A percentile compares a stretch with the other conserved stretches of the same genome.
These are phyloP conservation scores for Vireo griseus DNA, from an alignment of 2,797 vertebrate genomes.

Conservation along the genomic window DNA sequence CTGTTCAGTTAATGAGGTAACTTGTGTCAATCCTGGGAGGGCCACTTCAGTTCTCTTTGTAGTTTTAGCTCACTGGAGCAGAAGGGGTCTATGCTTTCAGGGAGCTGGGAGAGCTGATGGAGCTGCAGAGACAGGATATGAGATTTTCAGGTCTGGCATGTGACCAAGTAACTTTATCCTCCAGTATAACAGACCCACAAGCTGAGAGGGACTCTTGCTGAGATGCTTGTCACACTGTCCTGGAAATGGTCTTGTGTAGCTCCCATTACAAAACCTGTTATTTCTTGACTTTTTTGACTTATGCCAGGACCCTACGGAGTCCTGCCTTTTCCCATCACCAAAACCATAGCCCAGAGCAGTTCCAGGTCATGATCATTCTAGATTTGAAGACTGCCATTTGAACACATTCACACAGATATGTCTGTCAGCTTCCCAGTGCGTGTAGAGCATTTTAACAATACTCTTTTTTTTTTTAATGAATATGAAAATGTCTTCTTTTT, in stretches of 20 bases:
- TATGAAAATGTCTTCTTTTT: rapidly evolving
- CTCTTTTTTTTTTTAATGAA: background rate
- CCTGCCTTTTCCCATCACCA: background rate
- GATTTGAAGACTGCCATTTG: background rate
- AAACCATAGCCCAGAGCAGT: background rate
- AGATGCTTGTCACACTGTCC: background rate
- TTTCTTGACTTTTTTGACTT: background rate
- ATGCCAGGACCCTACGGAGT: background rate
- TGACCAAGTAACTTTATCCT: background rate
- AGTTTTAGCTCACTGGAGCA: background rate
- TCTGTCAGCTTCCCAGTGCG: background rate
- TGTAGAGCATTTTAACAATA: background rate
- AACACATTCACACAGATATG: background rate
- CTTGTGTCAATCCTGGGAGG: background rate
- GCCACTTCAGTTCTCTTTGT: background rate
- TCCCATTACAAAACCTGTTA: background rate
- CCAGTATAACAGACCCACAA: background rate
- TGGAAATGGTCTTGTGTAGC: background rate
- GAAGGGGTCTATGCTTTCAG: background rate
- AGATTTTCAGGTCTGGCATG: background rate
- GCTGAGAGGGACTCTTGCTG: background rate
- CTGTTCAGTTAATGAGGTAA: background rate
- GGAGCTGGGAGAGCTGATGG: background rate
- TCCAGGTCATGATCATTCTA: background rate
- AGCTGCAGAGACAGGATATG: background rate